A percentile compares a stretch with the other conserved stretches of the same genome.
Conservation (phyloP, 2,113 vertebrate genomes). For the Conger conger region DNA sequence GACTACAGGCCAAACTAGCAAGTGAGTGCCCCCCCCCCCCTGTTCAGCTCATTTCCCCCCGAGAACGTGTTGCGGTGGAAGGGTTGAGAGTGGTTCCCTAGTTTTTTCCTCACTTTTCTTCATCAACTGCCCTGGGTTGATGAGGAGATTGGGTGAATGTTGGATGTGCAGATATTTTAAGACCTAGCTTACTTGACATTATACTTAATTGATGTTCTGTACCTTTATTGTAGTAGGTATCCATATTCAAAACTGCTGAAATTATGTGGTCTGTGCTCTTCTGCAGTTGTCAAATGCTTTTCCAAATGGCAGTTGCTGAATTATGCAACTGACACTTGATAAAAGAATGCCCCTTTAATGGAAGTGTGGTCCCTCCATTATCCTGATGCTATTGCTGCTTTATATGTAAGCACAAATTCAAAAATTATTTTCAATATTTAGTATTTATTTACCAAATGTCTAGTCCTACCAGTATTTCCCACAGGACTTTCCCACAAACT, state of each 20-base stretch:
- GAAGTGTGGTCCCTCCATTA: background rate
- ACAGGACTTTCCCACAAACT: no score
- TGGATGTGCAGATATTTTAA: background rate
- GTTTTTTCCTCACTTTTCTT: background rate
- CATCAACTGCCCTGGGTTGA: background rate
- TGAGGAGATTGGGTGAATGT: background rate
- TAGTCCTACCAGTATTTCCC: no score
- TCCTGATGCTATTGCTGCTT: background rate
- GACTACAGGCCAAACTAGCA: constrained; percentile 98
- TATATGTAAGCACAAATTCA: background rate
- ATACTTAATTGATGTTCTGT: background rate
- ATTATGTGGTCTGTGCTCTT: background rate
- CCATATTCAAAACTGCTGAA: background rate
- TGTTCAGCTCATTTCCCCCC: background rate
- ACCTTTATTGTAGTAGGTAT: background rate
- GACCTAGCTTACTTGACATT: background rate
- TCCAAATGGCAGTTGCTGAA: background rate
- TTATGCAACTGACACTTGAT: background rate
- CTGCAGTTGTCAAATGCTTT: background rate
- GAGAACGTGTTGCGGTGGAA: background rate
- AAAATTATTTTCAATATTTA: background rate
- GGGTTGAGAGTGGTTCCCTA: background rate
- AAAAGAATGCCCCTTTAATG: background rate
- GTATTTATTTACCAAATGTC: background rate
- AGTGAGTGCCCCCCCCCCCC: constrained; percentile 76